Conservation (phyloP, 2,797 vertebrate genomes). For the Lagocephalus sceleratus region DNA sequence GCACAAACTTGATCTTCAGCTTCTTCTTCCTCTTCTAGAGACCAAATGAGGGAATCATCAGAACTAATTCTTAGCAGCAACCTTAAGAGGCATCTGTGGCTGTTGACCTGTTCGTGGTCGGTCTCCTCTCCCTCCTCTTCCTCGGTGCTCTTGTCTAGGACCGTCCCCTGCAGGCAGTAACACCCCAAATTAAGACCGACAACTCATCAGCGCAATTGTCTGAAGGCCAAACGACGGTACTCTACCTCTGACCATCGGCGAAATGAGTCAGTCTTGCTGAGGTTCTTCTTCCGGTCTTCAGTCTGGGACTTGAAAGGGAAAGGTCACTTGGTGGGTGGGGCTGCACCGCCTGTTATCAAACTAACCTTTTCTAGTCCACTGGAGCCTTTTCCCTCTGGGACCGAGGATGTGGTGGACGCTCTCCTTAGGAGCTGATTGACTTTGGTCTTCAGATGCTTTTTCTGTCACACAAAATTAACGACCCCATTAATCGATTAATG, state of each 20-base stretch:
- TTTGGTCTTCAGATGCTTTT: conserved; percentile 46
- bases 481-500: too few relatives aligned
- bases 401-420: conserved; percentile 12
- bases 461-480: conserved; percentile 26
- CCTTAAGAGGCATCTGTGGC: not conserved
- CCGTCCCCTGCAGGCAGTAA: conserved; percentile 31
- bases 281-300: conserved; percentile 4
- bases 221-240: not conserved
- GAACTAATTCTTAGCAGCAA: too few relatives aligned
- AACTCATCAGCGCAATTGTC: not conserved
- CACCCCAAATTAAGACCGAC: not conserved
- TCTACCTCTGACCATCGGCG: conserved; percentile 49
- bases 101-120: conserved; percentile 3
- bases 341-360: not conserved
- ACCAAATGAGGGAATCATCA: conserved; percentile 4
- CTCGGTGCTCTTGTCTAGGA: conserved; percentile 20
- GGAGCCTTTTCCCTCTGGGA: conserved; percentile 9
- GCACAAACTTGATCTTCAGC: conserved; percentile 56
- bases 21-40: conserved; percentile 53
- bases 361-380: conserved; percentile 37
- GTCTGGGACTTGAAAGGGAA: not conserved
- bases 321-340: not conserved
- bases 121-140: conserved; percentile 20
- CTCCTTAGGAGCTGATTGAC: conserved; percentile 45
- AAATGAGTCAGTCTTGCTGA: conserved; percentile 2